phyloP scores from a whole-genome alignment of 2,113 vertebrate genomes.

The Callospermophilus lateralis region DNA sequence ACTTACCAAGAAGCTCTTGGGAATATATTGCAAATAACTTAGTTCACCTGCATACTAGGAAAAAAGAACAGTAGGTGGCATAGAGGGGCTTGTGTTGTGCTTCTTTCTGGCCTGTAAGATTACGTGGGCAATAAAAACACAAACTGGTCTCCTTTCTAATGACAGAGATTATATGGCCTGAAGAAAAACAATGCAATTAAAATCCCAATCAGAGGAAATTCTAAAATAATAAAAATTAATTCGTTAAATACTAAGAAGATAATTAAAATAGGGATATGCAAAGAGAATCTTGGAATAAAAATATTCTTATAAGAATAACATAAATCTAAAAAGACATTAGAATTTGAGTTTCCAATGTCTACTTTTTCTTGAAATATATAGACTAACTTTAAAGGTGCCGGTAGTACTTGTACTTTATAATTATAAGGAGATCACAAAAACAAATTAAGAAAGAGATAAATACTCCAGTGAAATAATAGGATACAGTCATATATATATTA shows the following conservation, averaged over 20 bases:
- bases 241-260: slow-evolving; percentile 20
- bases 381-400: not conserved
- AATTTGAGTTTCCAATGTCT: not conserved
- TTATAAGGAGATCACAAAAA: not conserved
- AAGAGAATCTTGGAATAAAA: not conserved
- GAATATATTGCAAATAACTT: not conserved
- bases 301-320: not conserved
- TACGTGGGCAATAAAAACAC: not conserved
- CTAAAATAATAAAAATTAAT: not conserved
- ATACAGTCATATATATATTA: not conserved
- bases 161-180: not conserved
- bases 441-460: not conserved
- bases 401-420: too few species aligned
- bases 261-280: not conserved
- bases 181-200: slow-evolving; percentile 22
- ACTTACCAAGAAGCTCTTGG: not conserved
- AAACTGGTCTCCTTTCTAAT: not conserved
- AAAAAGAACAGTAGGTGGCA: not conserved
- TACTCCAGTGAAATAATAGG: not conserved
- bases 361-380: not conserved
- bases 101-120: not conserved
- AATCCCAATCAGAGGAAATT: not conserved
- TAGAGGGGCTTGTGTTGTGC: not conserved
- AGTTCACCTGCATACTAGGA: not conserved
- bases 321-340: not conserved